Percentiles rank a stretch among this genome's conserved stretches.
Conservation (phyloP, 2,113 vertebrate species). For the Trogon surrucura region DNA sequence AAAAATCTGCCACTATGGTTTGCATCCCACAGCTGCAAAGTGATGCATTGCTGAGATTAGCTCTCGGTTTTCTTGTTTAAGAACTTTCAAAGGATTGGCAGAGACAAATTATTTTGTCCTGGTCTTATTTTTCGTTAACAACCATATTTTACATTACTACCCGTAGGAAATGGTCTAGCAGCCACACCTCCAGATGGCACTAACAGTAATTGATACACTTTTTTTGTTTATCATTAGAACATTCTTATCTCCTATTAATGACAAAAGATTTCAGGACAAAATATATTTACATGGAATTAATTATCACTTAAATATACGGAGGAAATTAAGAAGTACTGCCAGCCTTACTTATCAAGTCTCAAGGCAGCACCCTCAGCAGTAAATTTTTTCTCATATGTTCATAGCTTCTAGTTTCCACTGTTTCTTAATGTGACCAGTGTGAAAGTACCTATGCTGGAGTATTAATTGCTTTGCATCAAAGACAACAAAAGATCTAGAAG, state of each 20-base stretch:
- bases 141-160: background rate
- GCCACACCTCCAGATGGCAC: background rate
- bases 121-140: background rate
- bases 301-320: background rate
- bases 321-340: background rate
- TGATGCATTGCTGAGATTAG: background rate
- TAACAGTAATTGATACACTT: background rate
- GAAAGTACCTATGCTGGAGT: background rate
- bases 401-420: background rate
- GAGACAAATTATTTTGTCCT: background rate
- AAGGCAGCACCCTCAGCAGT: background rate
- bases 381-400: background rate
- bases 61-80: background rate
- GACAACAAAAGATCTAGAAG: background rate
- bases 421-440: background rate
- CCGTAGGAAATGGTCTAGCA: background rate
- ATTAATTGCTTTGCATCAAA: background rate
- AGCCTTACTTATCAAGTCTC: background rate
- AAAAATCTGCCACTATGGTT: background rate
- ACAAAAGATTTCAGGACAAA: constrained; percentile 28
- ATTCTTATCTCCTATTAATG: background rate
- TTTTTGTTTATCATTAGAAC: constrained; percentile 13
- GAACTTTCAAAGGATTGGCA: background rate
- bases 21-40: background rate
- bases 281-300: background rate